Evolutionary conservation across 2,113 vertebrate genomes (phyloP), one percentile per base, ranked within the genome.

Genomic region (Dasyprocta punctata): DNA sequence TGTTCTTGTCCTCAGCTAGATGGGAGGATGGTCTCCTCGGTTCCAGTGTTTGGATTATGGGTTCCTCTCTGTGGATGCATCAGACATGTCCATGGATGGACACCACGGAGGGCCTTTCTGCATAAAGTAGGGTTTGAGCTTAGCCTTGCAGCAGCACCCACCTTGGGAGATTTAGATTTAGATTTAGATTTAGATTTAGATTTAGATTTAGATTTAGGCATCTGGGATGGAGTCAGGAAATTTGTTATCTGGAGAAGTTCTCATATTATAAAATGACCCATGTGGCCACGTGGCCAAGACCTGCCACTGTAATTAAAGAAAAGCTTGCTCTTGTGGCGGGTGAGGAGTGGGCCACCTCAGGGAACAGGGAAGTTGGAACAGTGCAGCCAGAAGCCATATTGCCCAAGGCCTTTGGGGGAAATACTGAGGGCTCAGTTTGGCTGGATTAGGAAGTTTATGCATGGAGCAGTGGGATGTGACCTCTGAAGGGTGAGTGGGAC

Each of bases 1-100:
- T 10, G 2, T 38, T 36, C 20, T 20, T 2, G 2, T 8, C 58
- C 19, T 24, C 3, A 22, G 12, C 5, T 0, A 2, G 36, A 28
- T 2, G 8, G 11, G 13, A 83, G 38, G 49, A 2, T 17, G 38
- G 19, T 16, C 58, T 30, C 49, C 38, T 54, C 63, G 71, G 38
- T 44, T 56, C n/a, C 56, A 26, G 41, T 12, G 26, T 26, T 81
- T n/a, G 33, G 86, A 28, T 1, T 33, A 83, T 73, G 86, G 41
- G 7, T 26, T 65, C 75, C 60, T 77, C 36, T 4, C 61, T 4
- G 10, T 56, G 49, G 38, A 3, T 30, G 49, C 54, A 33, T 26
- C 26, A 78, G 77, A n/a, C 33, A 3, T 30, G 7, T 65, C 95
- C 49, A 1, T 12, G n/a, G 73, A 47, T 81, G 85, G 77, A 33